Conservation (phyloP, 2,113 vertebrate species). For the Girardinichthys multiradiatus region DNA sequence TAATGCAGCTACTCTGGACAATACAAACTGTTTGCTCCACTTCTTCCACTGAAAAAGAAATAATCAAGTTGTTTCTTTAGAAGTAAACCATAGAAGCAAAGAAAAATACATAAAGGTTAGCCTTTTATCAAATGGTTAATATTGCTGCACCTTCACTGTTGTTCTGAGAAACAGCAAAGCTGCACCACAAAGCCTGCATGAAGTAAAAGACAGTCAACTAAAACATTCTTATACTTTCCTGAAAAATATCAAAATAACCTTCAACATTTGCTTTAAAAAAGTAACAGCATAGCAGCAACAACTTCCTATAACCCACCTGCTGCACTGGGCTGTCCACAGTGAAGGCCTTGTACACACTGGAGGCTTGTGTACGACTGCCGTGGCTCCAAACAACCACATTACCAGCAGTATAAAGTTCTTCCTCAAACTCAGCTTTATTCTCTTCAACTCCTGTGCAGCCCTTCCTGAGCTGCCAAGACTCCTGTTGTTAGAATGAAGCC, state of each 20-base stretch:
- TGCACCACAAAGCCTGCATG: slow-evolving; percentile 94
- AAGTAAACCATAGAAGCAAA: background rate
- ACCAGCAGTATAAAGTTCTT: slow-evolving; percentile 92
- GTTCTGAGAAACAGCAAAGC: slow-evolving; percentile 87
- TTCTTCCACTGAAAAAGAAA: slow-evolving; percentile 68
- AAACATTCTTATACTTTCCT: background rate
- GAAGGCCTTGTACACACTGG: slow-evolving; percentile 93
- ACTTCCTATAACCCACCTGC: slow-evolving; percentile 80
- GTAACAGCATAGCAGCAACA: background rate
- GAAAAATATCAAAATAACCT: background rate
- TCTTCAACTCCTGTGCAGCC: slow-evolving; percentile 83
- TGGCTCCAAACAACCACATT: slow-evolving; percentile 97
- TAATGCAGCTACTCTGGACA: slow-evolving; percentile 91
- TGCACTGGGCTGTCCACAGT: slow-evolving; percentile 93
- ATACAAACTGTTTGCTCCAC: slow-evolving; percentile 89
- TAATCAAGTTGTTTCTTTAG: background rate
- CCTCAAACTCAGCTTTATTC: slow-evolving; percentile 90
- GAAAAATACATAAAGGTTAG: background rate
- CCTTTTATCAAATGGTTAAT: background rate
- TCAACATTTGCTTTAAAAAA: background rate
- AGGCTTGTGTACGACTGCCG: slow-evolving; percentile 87
- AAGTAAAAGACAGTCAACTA: slow-evolving; percentile 10
- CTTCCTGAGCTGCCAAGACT: slow-evolving; percentile 92
- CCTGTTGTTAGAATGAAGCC: slow-evolving; percentile 75
- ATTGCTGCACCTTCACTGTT: slow-evolving; percentile 82